Conservation (phyloP, 1,140 invertebrate genomes). For the Dendroctonus ponderosae region DNA sequence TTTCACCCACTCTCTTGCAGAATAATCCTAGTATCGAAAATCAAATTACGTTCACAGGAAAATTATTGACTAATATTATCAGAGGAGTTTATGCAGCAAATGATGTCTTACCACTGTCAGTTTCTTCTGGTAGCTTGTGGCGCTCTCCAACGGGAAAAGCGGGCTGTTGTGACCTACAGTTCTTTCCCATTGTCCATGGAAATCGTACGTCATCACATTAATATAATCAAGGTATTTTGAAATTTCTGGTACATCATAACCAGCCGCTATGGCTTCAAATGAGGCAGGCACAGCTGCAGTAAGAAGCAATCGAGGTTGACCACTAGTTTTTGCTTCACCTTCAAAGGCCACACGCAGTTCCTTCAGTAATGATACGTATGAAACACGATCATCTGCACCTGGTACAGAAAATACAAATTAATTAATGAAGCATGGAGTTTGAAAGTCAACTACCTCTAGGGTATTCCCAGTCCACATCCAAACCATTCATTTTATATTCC, state of each 20-base stretch:
- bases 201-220: slow-evolving; percentile 94
- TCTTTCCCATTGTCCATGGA: slow-evolving; percentile 90
- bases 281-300: slow-evolving; percentile 90
- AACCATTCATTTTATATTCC: slow-evolving; percentile 88
- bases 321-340: slow-evolving; percentile 69
- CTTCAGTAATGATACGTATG: slow-evolving; percentile 77
- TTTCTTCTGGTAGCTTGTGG: slow-evolving; percentile 87
- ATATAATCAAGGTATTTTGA: slow-evolving; percentile 92
- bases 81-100: neutral
- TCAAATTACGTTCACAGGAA: neutral
- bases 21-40: slow-evolving; percentile 69
- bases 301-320: slow-evolving; percentile 76
- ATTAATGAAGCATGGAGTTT: neutral
- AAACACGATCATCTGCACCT: slow-evolving; percentile 75
- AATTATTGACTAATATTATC: neutral
- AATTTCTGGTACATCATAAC: slow-evolving; percentile 92
- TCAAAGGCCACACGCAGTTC: slow-evolving; percentile 87
- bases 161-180: slow-evolving; percentile 92
- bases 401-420: neutral
- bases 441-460: slow-evolving; percentile 61
- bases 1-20: slow-evolving; percentile 88
- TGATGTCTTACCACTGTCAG: slow-evolving; percentile 68
- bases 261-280: slow-evolving; percentile 88
- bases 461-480: slow-evolving; percentile 98
- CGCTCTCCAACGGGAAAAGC: slow-evolving; percentile 82